phyloP scores from a whole-genome alignment of 2,888 invertebrate species.

The Coelogynopora nodosa region DNA sequence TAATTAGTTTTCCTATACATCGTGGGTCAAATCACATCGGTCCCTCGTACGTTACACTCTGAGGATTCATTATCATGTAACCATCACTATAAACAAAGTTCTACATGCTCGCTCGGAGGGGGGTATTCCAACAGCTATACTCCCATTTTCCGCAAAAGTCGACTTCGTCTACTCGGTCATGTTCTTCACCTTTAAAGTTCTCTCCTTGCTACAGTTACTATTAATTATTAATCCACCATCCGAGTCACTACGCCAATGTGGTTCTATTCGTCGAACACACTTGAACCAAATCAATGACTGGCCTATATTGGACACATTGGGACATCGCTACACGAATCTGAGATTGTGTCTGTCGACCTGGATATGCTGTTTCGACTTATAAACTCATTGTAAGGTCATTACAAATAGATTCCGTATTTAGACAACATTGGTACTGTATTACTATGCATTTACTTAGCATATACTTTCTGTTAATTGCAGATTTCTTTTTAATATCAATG shows the following conservation, averaged over 20 bases:
- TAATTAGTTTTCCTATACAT: not conserved
- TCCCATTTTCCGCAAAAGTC: not conserved
- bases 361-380: not conserved
- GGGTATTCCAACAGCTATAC: not conserved
- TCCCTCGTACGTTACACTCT: conserved; percentile 60
- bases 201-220: not conserved
- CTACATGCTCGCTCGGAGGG: not conserved
- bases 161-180: not conserved
- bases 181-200: not conserved
- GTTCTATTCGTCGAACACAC: not conserved
- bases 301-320: not conserved
- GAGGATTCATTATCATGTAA: not conserved
- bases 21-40: conserved; percentile 18
- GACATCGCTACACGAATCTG: not conserved
- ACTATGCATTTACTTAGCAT: too few species aligned
- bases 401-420: too few species aligned
- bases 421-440: too few species aligned
- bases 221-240: not conserved
- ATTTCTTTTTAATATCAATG: too few species aligned
- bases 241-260: not conserved
- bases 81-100: not conserved
- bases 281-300: not conserved
- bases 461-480: too few species aligned
- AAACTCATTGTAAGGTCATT: not conserved
- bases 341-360: not conserved